phyloP scores from a whole-genome alignment of 2,113 vertebrate species.

The Callospermophilus lateralis region DNA sequence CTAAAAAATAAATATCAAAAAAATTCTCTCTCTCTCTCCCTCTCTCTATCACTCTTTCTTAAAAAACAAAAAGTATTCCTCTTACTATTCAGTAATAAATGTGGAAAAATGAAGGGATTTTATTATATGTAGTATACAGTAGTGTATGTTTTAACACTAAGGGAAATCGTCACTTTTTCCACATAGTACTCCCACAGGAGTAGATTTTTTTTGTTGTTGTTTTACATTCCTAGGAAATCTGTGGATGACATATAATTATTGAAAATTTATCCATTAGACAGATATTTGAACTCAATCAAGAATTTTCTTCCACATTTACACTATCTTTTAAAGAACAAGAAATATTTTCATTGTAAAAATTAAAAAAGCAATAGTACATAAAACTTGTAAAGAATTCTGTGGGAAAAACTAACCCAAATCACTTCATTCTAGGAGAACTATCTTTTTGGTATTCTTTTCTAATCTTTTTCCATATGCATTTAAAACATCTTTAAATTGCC shows the following conservation, averaged over 20 bases:
- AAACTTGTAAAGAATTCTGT: not conserved
- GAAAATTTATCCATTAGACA: slow-evolving; percentile 21
- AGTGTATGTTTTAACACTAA: not conserved
- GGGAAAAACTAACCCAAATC: not conserved
- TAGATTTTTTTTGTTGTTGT: not conserved
- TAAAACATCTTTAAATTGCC: slow-evolving; percentile 41
- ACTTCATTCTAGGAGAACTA: not conserved
- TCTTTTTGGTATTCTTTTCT: slow-evolving; percentile 38
- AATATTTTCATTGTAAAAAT: slow-evolving; percentile 41
- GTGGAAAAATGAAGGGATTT: slow-evolving; percentile 12
- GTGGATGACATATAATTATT: not conserved
- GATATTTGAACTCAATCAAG: slow-evolving; percentile 40
- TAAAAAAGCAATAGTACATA: not conserved
- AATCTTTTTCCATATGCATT: not conserved
- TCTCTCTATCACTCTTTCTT: no score
- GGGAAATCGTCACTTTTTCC: not conserved
- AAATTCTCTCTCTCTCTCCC: no score
- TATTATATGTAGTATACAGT: not conserved
- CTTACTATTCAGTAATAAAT: not conserved
- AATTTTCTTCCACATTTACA: not conserved
- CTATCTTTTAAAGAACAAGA: slow-evolving; percentile 21
- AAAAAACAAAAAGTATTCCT: slow-evolving; percentile 40
- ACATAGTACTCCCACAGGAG: not conserved
- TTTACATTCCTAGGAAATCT: slow-evolving; percentile 27
- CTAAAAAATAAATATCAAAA: no score